Percentiles rank a stretch among this genome's conserved stretches.
Conservation (phyloP, 2,797 vertebrate species). For the Bradypodion ventrale region DNA sequence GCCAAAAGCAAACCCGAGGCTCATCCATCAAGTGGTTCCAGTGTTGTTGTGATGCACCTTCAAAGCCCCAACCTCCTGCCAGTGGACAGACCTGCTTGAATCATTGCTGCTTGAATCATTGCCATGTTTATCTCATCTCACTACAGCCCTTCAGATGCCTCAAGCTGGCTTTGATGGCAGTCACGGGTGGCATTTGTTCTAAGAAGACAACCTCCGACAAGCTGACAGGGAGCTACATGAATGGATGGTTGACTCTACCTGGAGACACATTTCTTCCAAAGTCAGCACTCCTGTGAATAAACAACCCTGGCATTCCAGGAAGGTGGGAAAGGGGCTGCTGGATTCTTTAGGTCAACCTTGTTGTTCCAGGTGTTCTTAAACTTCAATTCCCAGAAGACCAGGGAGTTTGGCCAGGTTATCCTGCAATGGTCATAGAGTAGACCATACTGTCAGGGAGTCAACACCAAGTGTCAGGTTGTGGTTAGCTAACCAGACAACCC, state of each 20-base stretch:
- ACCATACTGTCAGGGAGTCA: not conserved
- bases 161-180: not conserved
- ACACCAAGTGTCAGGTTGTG: too few species aligned
- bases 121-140: not conserved
- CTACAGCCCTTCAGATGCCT: not conserved
- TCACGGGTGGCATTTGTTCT: not conserved
- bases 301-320: not conserved
- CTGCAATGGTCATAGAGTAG: too few species aligned
- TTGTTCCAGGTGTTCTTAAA: too few species aligned
- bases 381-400: too few species aligned
- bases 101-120: too few species aligned
- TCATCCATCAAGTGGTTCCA: conserved; percentile 8
- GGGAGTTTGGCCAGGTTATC: not conserved
- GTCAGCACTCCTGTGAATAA: not conserved
- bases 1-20: not conserved
- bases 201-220: not conserved
- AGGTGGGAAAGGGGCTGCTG: too few species aligned
- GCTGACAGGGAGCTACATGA: not conserved
- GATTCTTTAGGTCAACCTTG: too few species aligned
- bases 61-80: not conserved
- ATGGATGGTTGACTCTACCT: not conserved
- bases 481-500: too few species aligned
- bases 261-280: not conserved
- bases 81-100: not conserved
- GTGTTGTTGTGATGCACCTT: not conserved